Base-by-base conservation (phyloP, 2,888 invertebrate species). In the Oxyteleia sp. region DNA sequence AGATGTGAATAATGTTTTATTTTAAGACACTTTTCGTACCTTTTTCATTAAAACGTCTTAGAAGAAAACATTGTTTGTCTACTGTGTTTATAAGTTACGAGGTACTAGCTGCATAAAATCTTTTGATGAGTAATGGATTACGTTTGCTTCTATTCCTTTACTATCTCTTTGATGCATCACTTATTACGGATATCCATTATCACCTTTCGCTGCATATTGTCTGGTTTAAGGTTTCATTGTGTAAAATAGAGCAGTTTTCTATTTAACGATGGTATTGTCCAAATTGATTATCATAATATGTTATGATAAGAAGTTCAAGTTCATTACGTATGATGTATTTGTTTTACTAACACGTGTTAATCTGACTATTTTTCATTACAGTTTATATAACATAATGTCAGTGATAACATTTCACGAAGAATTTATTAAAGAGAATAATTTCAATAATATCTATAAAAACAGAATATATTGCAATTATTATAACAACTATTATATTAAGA, bases 201-300 rank as follows among this genome's bases (percentile, higher is more conserved):
- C 43, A 41, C 43, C 16, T 16, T 43, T 43, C 16, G 16, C 16
- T 16, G 43, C 8, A 43, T 43, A 8, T 43, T 43, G 16, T 7
- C 8, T 16, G 4, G 43, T 43, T 43, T 15, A 16, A 43, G 43
- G 16, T 43, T 43, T 43, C 43, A 43, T 43, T 43, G 49, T 49
- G 10, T 4, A 49, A 23, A 49, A 23, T 20, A 49, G 23, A 49
- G 13, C n/a, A 11, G 23, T 23, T 49, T 49, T 20, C 4, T n/a
- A 23, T 49, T 16, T 43, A 8, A 16, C 43, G 43, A 7, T 15
- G 8, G 5, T 16, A 16, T 16, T 43, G 16, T 43, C 16, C 16
- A 43, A 43, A 43, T 16, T 43, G 43, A 43, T 43, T 43, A 16
- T 43, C 43, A 10, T 43, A 15, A 16, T 43, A 43, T 16, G 43